Conservation (phyloP, 2,888 invertebrate species). For the Heteromyza rotundicornis region DNA sequence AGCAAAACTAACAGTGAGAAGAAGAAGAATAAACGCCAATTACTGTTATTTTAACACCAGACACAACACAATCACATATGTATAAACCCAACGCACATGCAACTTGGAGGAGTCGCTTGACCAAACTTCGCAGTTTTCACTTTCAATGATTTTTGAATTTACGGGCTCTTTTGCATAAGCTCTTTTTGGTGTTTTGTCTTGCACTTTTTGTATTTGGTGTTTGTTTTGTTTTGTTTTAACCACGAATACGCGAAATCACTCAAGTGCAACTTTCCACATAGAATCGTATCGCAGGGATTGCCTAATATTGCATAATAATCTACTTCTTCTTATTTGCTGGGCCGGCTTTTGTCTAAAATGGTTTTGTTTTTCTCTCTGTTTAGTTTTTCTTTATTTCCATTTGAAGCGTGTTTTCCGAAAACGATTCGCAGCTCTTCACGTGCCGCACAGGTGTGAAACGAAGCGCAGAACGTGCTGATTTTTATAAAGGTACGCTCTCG, state of each 20-base stretch:
- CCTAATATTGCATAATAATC: constrained; percentile 39
- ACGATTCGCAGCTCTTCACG: constrained; percentile 45
- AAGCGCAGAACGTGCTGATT: constrained; percentile 53
- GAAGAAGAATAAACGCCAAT: background rate
- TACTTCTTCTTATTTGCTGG: constrained; percentile 17
- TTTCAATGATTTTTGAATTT: constrained; percentile 23
- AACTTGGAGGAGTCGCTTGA: background rate
- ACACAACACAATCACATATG: background rate
- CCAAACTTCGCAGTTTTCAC: constrained; percentile 17
- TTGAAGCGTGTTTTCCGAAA: constrained; percentile 20
- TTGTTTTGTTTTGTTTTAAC: constrained; percentile 3
- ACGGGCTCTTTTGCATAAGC: background rate
- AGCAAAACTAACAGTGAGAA: background rate
- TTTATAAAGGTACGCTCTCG: constrained; percentile 49
- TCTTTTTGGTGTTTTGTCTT: background rate
- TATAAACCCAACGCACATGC: background rate
- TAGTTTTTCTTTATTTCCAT: too few relatives aligned
- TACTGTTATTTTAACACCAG: background rate
- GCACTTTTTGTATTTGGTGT: constrained; percentile 14
- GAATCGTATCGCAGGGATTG: constrained; percentile 37
- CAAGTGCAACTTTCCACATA: constrained; percentile 56
- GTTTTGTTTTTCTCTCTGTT: background rate
- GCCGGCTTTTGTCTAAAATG: background rate
- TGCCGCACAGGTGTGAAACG: constrained; percentile 56
- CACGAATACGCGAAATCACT: constrained; percentile 52